A percentile compares a stretch with the other conserved stretches of the same genome.
phyloP scores from a whole-genome alignment of 2,888 invertebrate genomes.

The Rhimphoctona megacephalus region DNA sequence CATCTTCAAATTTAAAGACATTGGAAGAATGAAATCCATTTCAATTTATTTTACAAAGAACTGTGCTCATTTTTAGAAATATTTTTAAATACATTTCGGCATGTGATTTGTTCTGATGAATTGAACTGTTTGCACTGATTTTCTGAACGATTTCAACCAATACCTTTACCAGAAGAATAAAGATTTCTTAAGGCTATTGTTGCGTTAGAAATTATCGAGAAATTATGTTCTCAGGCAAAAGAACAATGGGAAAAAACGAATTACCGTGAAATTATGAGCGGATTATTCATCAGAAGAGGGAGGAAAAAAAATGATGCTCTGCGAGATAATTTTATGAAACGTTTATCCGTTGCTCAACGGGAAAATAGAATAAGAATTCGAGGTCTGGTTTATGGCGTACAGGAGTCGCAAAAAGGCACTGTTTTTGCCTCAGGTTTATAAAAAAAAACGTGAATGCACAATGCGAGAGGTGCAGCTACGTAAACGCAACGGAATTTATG shows the following conservation, averaged over 20 bases:
- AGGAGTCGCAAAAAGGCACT: slow-evolving; percentile 15
- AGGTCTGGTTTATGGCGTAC: not conserved
- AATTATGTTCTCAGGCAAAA: not conserved
- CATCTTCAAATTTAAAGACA: not conserved
- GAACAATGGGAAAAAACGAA: not conserved
- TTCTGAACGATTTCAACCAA: not conserved
- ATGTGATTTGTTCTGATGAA: not conserved
- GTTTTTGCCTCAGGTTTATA: not conserved
- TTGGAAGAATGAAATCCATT: not conserved
- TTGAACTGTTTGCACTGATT: not conserved
- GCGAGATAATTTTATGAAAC: not conserved
- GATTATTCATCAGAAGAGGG: not conserved
- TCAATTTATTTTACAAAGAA: not conserved
- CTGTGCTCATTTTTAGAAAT: not conserved
- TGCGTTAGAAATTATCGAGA: not conserved
- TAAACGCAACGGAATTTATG: slow-evolving; percentile 25
- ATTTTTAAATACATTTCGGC: not conserved
- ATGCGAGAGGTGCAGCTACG: slow-evolving; percentile 2
- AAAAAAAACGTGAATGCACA: slow-evolving; percentile 4
- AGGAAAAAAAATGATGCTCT: not conserved
- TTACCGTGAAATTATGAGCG: not conserved
- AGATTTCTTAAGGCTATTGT: not conserved
- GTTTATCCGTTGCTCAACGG: not conserved
- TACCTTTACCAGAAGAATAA: not conserved
- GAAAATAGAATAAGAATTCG: not conserved